A percentile compares a stretch with the other conserved stretches of the same genome.
phyloP scores from a whole-genome alignment of 2,888 invertebrate species.

The Minunthozetes semirufus region DNA sequence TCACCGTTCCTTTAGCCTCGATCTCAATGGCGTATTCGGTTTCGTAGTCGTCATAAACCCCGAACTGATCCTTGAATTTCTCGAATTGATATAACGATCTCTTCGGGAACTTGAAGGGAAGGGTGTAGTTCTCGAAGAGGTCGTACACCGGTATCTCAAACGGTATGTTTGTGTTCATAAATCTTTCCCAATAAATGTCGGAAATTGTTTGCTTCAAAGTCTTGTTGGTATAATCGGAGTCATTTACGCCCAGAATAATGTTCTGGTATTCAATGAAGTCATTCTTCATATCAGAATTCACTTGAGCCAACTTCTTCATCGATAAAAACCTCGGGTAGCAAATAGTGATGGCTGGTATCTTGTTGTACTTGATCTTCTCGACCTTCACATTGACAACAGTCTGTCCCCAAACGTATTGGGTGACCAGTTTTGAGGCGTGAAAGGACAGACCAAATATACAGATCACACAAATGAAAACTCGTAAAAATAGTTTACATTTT shows the following conservation, averaged over 20 bases:
- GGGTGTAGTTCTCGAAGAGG: not conserved
- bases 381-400: slow-evolving; percentile 3
- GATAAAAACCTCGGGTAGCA: not conserved
- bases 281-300: not conserved
- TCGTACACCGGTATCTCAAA: slow-evolving; percentile 12
- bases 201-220: not conserved
- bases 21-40: slow-evolving; percentile 17
- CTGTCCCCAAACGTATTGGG: not conserved
- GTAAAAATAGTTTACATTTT: not conserved
- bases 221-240: not conserved
- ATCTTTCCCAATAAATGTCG: slow-evolving; percentile 7
- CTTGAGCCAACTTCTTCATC: not conserved
- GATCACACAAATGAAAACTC: not conserved
- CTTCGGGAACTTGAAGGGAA: slow-evolving; percentile 3
- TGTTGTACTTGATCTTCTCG: slow-evolving; percentile 1
- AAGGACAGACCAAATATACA: not conserved
- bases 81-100: not conserved
- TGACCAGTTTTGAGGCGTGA: not conserved
- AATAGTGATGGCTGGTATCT: slow-evolving; percentile 6
- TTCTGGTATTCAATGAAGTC: not conserved
- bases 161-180: not conserved
- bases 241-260: not conserved
- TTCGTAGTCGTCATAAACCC: slow-evolving; percentile 1
- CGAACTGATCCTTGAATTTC: not conserved
- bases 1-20: not conserved